Percentiles rank a stretch among this genome's conserved stretches.
Evolutionary conservation across 2,113 vertebrate species (phyloP).

Genomic region (Epinephelus lanceolatus): DNA sequence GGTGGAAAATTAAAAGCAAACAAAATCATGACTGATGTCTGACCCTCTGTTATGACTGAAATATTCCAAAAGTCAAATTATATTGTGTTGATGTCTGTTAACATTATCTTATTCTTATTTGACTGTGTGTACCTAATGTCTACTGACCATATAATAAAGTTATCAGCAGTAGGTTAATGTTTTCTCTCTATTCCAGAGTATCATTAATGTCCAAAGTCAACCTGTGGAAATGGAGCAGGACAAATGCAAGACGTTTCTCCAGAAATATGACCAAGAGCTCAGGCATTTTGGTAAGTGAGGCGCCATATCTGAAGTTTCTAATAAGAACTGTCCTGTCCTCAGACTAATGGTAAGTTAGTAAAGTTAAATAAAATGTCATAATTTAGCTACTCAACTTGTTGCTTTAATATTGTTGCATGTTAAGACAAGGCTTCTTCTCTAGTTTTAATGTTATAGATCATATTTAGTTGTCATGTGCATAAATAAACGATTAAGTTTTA

Average conservation of each 20-base stretch:
- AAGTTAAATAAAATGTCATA: neutral
- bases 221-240: slow-evolving; percentile 88
- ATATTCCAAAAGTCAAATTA: neutral
- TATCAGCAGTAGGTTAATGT: neutral
- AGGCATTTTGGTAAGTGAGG: slow-evolving; percentile 93
- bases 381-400: neutral
- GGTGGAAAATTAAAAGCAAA: neutral
- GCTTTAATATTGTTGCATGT: neutral
- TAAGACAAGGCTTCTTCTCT: neutral
- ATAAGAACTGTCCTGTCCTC: neutral
- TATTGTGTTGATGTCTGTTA: neutral
- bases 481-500: neutral
- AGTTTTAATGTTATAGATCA: neutral
- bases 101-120: neutral
- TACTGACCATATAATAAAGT: neutral
- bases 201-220: slow-evolving; percentile 90
- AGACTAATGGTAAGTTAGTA: neutral
- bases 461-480: neutral
- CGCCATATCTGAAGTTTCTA: neutral
- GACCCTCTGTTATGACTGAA: neutral
- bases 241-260: slow-evolving; percentile 89
- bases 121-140: neutral
- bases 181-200: slow-evolving; percentile 86
- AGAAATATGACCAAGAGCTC: slow-evolving; percentile 93
- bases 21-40: neutral